Percentiles rank a stretch among this genome's conserved stretches.
Conservation (phyloP, 2,888 invertebrate genomes). For the Clivina fossor region DNA sequence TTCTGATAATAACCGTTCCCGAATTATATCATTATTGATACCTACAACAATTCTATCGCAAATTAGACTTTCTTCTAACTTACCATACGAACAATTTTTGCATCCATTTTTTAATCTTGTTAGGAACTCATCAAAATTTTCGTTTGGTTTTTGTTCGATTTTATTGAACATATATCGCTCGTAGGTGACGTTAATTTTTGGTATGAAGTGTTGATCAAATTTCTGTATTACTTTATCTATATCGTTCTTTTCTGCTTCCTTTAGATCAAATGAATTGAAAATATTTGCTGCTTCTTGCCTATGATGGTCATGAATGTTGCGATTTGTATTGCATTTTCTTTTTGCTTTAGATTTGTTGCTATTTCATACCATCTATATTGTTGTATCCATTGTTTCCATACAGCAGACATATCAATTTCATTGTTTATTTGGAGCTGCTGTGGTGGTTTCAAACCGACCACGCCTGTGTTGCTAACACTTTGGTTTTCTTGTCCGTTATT, state of each 20-base stretch:
- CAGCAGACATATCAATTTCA: not conserved
- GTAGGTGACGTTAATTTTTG: not conserved
- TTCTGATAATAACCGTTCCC: not conserved
- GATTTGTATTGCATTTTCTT: not conserved
- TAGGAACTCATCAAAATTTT: slow-evolving; percentile 2
- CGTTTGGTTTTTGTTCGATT: not conserved
- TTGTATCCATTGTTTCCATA: slow-evolving; percentile 10
- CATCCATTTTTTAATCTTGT: slow-evolving; percentile 2
- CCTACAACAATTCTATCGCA: not conserved
- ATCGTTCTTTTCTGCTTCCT: not conserved
- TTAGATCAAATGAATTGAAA: not conserved
- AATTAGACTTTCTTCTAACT: not conserved
- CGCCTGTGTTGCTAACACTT: slow-evolving; percentile 12
- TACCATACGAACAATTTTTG: slow-evolving; percentile 8
- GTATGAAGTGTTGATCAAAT: not conserved
- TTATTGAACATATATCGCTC: slow-evolving; percentile 3
- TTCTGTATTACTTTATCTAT: not conserved
- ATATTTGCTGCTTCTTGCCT: slow-evolving; percentile 2
- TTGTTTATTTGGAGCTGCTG: not conserved
- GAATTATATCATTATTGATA: not conserved
- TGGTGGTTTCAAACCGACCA: slow-evolving; percentile 3
- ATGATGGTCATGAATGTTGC: slow-evolving; percentile 1
- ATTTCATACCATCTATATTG: slow-evolving; percentile 4
- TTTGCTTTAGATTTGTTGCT: slow-evolving; percentile 8
- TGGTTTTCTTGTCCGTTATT: too few relatives aligned